Base-by-base conservation (phyloP, 2,797 vertebrate species). In the Ceryle rudis region DNA sequence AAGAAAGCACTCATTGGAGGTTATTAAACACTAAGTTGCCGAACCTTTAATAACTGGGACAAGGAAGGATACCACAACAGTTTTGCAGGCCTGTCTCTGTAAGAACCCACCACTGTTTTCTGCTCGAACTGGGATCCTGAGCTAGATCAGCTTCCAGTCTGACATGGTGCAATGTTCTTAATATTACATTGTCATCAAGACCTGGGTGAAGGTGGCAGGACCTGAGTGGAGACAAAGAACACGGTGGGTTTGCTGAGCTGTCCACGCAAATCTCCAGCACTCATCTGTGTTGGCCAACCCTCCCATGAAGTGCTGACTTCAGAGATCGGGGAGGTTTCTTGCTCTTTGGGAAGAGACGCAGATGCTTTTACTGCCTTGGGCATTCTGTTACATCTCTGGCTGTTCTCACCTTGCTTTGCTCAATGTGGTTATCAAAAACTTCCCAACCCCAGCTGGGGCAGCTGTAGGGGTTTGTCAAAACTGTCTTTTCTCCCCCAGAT, bases 1-100 rank as follows among this genome's bases (percentile, higher is more conserved):
- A 66, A 35, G 29, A 44, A 49, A 75, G 16, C 22, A 52, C 6
- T 2, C 0, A 0, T 1, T 80, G 64, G 60, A 69, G 19, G 37
- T 72, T 33, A 2, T 47, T 12, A 35, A 87, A 66, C 1, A 2
- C 28, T 10, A 20, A 20, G 21, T 1, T 39, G 35, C 25, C 19
- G 49, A 79, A 41, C 20, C 6, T 92, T 72, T 49, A 8, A 31
- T 14, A 31, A 20, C 41, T 42, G 71, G 33, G 31, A 37, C 25
- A 46, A 31, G 42, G n/a, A 46, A 78, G 9, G 70, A 14, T 28
- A 44, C 14, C 29, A 28, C 23, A 46, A 7, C 0, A 6, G 2
- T 20, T 79, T 52, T 78, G 26, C 31, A 29, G 46, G 0, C 41
- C 7, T 70, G 2, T 33, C 20, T 69, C 28, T 35, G 31, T 29